Percentiles rank a stretch among this genome's conserved stretches.
Evolutionary conservation across 2,888 invertebrate species (phyloP).

Genomic region (Icerya purchasi): DNA sequence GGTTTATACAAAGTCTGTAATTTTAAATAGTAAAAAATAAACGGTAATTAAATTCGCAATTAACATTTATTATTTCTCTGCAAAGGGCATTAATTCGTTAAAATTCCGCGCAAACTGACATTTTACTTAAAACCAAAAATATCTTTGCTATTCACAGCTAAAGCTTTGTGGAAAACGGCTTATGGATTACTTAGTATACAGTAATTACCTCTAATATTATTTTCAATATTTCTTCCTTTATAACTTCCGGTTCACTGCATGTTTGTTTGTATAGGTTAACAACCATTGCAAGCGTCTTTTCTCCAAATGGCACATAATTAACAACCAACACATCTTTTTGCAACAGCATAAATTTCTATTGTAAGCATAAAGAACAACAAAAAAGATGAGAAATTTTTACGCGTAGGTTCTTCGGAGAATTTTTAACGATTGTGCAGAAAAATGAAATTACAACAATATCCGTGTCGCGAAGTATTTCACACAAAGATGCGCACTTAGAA

Average conservation of each 20-base stretch:
- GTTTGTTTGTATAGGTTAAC: conserved; percentile 53
- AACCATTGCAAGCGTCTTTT: conserved; percentile 49
- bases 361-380: neutral
- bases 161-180: no score
- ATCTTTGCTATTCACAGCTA: no score
- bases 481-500: no score
- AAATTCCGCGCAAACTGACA: no score
- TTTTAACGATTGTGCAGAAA: no score
- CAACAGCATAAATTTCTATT: conserved; percentile 19
- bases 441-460: no score
- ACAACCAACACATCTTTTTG: conserved; percentile 52
- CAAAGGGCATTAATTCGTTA: no score
- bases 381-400: neutral
- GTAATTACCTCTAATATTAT: conserved; percentile 41
- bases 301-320: conserved; percentile 71
- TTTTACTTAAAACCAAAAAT: no score
- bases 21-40: conserved; percentile 1
- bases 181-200: no score
- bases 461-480: no score
- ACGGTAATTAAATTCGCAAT: neutral
- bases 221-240: conserved; percentile 46
- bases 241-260: conserved; percentile 44
- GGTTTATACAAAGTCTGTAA: conserved; percentile 47
- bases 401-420: neutral
- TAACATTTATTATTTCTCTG: no score